These are phyloP conservation scores for Miltochrista miniata DNA, from an alignment of 2,888 invertebrate species.

Conservation along the genomic window DNA sequence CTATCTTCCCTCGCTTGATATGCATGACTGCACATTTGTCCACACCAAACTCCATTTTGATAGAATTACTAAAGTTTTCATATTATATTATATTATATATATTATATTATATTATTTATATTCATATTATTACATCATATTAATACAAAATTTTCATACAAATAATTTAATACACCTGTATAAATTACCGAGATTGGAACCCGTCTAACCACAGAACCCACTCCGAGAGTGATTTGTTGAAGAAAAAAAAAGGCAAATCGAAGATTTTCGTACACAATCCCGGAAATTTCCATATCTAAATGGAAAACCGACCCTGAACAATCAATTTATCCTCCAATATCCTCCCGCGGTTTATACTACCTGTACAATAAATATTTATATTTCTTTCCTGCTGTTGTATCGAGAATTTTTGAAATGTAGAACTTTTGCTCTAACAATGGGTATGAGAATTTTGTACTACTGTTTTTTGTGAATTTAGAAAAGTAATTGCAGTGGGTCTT, in stretches of 20 bases:
- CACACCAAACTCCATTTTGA: too few relatives aligned
- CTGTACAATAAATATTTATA: slow-evolving; percentile 83
- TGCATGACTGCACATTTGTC: too few relatives aligned
- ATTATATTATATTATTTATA: too few relatives aligned
- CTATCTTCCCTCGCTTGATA: too few relatives aligned
- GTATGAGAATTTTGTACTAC: slow-evolving; percentile 19
- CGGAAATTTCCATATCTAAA: slow-evolving; percentile 83
- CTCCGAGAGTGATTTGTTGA: slow-evolving; percentile 75
- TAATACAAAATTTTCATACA: not conserved
- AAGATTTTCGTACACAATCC: slow-evolving; percentile 82
- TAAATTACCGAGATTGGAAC: slow-evolving; percentile 45
- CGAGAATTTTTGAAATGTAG: slow-evolving; percentile 49
- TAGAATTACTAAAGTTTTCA: too few relatives aligned
- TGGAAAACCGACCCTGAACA: slow-evolving; percentile 83
- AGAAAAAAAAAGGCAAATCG: slow-evolving; percentile 71
- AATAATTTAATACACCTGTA: slow-evolving; percentile 6
- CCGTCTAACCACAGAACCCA: slow-evolving; percentile 42
- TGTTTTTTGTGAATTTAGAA: slow-evolving; percentile 14
- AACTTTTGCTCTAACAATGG: slow-evolving; percentile 37
- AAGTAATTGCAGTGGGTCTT: not conserved
- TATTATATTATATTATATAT: too few relatives aligned
- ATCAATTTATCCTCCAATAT: slow-evolving; percentile 84
- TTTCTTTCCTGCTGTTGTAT: slow-evolving; percentile 70
- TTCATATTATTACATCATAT: too few relatives aligned
- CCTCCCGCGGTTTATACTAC: slow-evolving; percentile 82